Evolutionary conservation across 2,888 invertebrate species (phyloP).

Genomic region (Lamellibrachia columna): DNA sequence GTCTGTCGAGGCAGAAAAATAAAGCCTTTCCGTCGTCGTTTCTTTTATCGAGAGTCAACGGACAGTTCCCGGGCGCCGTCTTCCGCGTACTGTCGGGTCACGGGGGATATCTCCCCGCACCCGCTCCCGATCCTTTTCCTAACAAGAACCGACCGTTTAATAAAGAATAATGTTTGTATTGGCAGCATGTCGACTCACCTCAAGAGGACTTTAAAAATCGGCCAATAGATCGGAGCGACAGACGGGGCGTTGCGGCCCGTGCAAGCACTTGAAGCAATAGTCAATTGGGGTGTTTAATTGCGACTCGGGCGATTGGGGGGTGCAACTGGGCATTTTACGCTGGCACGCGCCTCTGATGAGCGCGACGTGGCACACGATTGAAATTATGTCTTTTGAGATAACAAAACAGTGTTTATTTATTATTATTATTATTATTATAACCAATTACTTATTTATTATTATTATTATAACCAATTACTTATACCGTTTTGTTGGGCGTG

Average conservation of each 20-base stretch:
- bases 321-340: not conserved
- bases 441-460: no score
- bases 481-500: no score
- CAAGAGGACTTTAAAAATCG: not conserved
- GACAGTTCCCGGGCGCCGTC: not conserved
- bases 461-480: no score
- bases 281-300: slow-evolving; percentile 13
- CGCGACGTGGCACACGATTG: not conserved
- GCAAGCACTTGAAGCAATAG: not conserved
- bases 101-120: not conserved
- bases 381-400: not conserved
- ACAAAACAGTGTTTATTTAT: no score
- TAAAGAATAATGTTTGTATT: not conserved
- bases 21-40: not conserved
- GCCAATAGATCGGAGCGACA: not conserved
- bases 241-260: not conserved
- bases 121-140: not conserved
- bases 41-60: not conserved
- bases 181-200: not conserved
- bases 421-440: no score
- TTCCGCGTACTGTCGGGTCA: not conserved
- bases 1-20: not conserved
- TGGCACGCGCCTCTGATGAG: not conserved
- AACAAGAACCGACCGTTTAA: not conserved
- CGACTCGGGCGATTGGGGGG: not conserved